These are phyloP conservation scores for Myotis pilosus DNA, from an alignment of 2,797 vertebrate species.

Conservation along the genomic window DNA sequence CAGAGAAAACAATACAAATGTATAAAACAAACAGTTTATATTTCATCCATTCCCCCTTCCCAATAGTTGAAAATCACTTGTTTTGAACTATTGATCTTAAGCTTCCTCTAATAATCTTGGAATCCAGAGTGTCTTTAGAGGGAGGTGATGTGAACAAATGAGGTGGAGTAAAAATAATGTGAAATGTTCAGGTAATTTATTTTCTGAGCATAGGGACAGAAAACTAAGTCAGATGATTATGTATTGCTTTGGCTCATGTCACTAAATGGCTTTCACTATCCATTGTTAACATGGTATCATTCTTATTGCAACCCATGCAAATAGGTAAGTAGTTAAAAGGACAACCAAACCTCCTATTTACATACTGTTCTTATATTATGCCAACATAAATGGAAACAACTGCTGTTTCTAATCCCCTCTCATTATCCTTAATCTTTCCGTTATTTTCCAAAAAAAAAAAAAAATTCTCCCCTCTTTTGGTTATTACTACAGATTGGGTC, in stretches of 20 bases:
- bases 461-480: background rate
- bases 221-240: background rate
- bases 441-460: background rate
- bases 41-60: constrained; percentile 2
- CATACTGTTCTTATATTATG: background rate
- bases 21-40: constrained; percentile 27
- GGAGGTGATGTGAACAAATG: background rate
- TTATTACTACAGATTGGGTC: background rate
- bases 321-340: background rate
- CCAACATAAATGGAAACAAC: background rate
- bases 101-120: background rate
- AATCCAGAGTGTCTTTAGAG: background rate
- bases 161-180: background rate
- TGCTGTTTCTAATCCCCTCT: background rate
- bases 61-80: constrained; percentile 49
- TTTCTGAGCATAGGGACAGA: background rate
- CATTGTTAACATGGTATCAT: background rate
- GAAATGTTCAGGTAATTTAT: background rate
- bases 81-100: constrained; percentile 44
- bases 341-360: background rate
- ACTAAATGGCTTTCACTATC: background rate
- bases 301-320: background rate
- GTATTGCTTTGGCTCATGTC: background rate
- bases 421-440: background rate
- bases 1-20: constrained; percentile 43